Base-by-base conservation (phyloP, 2,797 vertebrate species). In the Pangasius larnaudii region DNA sequence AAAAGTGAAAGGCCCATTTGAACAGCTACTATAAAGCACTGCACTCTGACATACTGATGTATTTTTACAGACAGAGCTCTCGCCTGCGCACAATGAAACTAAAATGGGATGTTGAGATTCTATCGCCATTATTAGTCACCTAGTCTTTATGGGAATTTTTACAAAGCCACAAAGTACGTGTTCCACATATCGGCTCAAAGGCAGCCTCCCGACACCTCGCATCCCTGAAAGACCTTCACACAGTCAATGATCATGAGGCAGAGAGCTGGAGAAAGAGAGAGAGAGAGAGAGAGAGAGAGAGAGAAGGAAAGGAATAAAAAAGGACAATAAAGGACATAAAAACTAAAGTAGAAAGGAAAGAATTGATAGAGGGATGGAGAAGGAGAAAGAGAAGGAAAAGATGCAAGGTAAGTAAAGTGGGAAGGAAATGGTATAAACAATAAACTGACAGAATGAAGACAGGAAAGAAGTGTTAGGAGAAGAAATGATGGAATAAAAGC, bases 161-260 rank as follows among this genome's bases (percentile, higher is more conserved):
- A 83, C 79, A 87, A 87, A 83, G 86, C 79, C 39, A 51, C 53
- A 58, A n/a, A 36, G n/a, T 72, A 74, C 65, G 49, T 39, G 65
- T 74, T 83, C 58, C 86, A 75, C 39, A 83, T 63, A 46, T 46
- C 18, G 14, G 36, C 63, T 33, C 63, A 30, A 59, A 71, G n/a
- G 63, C 46, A 58, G 63, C 33, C 49, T 53, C 42, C 4, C n/a
- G 74, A 77, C 27, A 74, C 10, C 11, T 49, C 10, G 11, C 42
- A 46, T 49, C 72, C 5, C 4, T 27, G 24, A n/a, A 30, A 77
- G 74, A 77, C 74, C 74, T 77, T 77, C 74, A 53, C 13, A n/a
- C 42, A 27, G 10, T 74, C 39, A 46, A 74, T 74, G 22, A 74
- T 74, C 39, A 46, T 46, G 42, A 27, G 71, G 39, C 9, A 74